Conservation (phyloP, 2,113 vertebrate genomes). For the Regulus satrapa region DNA sequence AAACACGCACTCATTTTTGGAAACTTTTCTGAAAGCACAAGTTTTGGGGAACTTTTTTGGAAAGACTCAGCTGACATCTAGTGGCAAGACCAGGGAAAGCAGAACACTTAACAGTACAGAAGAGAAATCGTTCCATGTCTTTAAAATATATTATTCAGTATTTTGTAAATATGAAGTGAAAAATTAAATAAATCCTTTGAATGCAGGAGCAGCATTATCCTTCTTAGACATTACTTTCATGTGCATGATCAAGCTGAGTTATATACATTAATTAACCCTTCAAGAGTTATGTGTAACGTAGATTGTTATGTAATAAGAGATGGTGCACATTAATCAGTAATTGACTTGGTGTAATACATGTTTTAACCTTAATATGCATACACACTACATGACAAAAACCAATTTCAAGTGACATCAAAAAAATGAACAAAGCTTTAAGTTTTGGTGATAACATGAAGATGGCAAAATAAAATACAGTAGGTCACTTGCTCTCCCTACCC, state of each 20-base stretch:
- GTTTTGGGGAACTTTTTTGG: too few relatives aligned
- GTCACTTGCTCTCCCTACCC: neutral
- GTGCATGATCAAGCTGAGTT: neutral
- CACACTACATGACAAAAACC: neutral
- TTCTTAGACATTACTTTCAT: neutral
- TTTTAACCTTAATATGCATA: neutral
- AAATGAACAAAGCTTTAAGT: neutral
- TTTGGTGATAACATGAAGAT: neutral
- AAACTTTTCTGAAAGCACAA: neutral
- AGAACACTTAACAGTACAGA: neutral
- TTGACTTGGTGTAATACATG: neutral
- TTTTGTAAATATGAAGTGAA: neutral
- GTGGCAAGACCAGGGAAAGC: slow-evolving; percentile 17
- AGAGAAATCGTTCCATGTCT: neutral
- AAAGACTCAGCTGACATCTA: slow-evolving; percentile 63
- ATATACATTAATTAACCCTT: neutral
- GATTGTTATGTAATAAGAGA: neutral
- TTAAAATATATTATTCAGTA: neutral
- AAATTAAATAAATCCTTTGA: neutral
- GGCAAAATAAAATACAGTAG: neutral
- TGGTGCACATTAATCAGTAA: neutral
- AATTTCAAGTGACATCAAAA: neutral
- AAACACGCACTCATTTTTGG: neutral
- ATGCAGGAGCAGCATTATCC: neutral
- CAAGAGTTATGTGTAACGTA: neutral